Percentiles rank a stretch among this genome's conserved stretches.
Conservation (phyloP, 92 coral and sea anemone genomes). For the Virgularia gustaviana region DNA sequence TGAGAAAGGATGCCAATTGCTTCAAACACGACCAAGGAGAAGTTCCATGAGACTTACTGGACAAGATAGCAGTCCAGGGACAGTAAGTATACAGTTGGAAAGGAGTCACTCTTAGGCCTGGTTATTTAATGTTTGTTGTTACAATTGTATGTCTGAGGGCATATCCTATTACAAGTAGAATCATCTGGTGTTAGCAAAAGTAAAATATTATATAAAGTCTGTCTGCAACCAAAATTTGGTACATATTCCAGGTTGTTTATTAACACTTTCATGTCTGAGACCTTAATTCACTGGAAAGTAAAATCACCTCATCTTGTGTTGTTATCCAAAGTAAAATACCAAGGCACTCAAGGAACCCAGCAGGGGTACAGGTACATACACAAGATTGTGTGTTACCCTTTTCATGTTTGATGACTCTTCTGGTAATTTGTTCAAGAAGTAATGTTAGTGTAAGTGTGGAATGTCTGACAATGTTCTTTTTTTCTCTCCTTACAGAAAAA, state of each 20-base stretch:
- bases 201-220: too few species aligned
- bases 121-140: neutral
- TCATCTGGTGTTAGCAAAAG: too few species aligned
- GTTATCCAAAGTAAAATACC: neutral
- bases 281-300: neutral
- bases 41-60: slow-evolving; percentile 22
- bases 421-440: neutral
- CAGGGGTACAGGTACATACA: neutral
- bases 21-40: slow-evolving; percentile 11
- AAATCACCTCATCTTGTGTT: too few species aligned
- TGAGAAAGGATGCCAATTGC: slow-evolving; percentile 24
- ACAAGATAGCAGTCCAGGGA: too few species aligned
- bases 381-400: neutral
- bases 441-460: neutral
- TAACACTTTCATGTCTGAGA: neutral
- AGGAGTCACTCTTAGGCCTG: neutral
- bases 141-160: too few species aligned
- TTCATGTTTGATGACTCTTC: neutral
- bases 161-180: too few species aligned
- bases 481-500: slow-evolving; percentile 18
- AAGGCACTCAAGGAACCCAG: too few species aligned
- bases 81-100: too few species aligned
- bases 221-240: too few species aligned
- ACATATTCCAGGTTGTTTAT: too few species aligned
- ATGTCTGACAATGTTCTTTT: neutral